A percentile compares a stretch with the other conserved stretches of the same genome.
Conservation (phyloP, 2,888 invertebrate genomes). For the Dilophus febrilis region DNA sequence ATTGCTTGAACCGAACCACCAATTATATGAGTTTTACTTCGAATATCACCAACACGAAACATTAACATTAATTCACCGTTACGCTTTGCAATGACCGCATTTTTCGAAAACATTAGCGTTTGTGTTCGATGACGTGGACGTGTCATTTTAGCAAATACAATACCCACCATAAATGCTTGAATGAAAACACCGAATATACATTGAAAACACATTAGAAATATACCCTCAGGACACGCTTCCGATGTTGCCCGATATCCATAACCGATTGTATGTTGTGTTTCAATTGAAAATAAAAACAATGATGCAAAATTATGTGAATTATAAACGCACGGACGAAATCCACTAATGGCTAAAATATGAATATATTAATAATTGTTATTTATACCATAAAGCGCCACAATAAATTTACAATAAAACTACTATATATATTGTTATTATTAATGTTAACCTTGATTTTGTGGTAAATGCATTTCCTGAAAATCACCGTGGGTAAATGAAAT, state of each 20-base stretch:
- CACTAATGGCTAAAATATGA: constrained; percentile 26
- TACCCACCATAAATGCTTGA: constrained; percentile 61
- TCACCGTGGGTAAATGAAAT: constrained; percentile 83
- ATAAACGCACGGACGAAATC: constrained; percentile 73
- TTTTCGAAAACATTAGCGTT: constrained; percentile 80
- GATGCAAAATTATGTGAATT: constrained; percentile 80
- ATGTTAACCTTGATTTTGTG: constrained; percentile 31
- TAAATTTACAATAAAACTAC: neutral
- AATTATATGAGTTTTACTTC: constrained; percentile 86
- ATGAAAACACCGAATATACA: constrained; percentile 84
- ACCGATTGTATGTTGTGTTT: constrained; percentile 90
- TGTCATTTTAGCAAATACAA: constrained; percentile 89
- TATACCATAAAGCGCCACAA: constrained; percentile 5
- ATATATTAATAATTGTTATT: constrained; percentile 3
- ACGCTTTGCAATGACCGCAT: constrained; percentile 72
- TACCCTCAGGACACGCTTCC: constrained; percentile 83
- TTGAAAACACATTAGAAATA: constrained; percentile 88
- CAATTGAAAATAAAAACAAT: constrained; percentile 86
- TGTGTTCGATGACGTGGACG: constrained; percentile 86
- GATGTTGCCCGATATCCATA: constrained; percentile 72
- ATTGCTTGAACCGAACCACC: constrained; percentile 78
- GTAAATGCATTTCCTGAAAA: constrained; percentile 45
- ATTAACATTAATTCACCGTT: constrained; percentile 73
- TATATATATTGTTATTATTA: constrained; percentile 22
- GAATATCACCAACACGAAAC: constrained; percentile 89